Evolutionary conservation across 1,140 invertebrate species (phyloP), one percentile per base, ranked within the genome.

Genomic region (Potamilus streckersoni): DNA sequence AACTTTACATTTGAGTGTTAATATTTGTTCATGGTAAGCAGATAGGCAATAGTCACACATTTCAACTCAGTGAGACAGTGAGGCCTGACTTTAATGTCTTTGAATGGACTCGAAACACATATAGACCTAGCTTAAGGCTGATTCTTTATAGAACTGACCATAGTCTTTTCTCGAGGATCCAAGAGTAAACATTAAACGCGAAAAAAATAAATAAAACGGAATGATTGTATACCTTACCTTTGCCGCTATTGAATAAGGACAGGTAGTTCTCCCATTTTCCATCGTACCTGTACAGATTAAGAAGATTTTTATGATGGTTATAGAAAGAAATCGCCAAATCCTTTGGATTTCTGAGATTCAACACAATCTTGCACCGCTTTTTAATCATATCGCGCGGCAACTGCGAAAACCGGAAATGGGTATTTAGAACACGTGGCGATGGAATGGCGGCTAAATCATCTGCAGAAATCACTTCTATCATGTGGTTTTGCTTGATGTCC

Each of bases 251-350:
- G 57, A 82, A 82, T 6, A 76, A n/a, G 12, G 71, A 38, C 4
- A 85, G 71, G 67, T 81, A 84, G 31, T 79, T 64, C 16, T 76
- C 64, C 76, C 81, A 85, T 2, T 64, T 76, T 49, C 84, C 83
- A n/a, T 71, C 72, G 76, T 84, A 85, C 2, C 78, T 76, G 20
- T 81, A 82, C 69, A 62, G 80, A 19, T 16, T 61, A 55, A 73
- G 76, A 23, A 67, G 57, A 17, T 66, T 80, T 49, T 60, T 64
- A 69, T 79, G 78, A 62, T 86, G 78, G 62, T 82, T 68, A 69
- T 82, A 84, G 31, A 80, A 83, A 19, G 83, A 85, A 16, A 86
- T 83, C 2, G 80, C 76, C 23, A 83, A 75, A 58, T 86, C 83
- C 72, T 84, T 84, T 1, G 82, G 82, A 62, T 86, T 85, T 4